Evolutionary conservation across 2,888 invertebrate genomes (phyloP), one percentile per base, ranked within the genome.

Genomic region (Mimumesa dahlbomi): DNA sequence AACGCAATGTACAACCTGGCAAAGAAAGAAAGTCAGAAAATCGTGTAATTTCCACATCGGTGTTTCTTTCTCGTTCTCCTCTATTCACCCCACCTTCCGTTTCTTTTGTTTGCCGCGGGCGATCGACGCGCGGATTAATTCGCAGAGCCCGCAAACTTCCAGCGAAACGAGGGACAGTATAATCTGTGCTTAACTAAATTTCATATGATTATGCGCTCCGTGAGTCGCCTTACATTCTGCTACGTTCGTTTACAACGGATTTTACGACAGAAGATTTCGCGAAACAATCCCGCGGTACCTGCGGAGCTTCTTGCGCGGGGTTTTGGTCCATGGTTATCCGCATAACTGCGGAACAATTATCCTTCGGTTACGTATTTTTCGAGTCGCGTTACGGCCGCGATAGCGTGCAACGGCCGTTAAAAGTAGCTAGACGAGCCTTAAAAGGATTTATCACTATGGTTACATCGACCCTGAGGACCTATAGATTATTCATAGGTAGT

Each of bases 281-380:
- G 78, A 72, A 75, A 66, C 65, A 61, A 69, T 77, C 58, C 46
- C 49, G 42, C 42, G 13, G 53, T 38, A 29, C 21, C n/a, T n/a
- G n/a, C 16, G 68, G 25, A 59, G 75, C 65, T 78, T 78, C 70
- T 78, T 78, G 62, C 57, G 14, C 38, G 49, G 46, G 9, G 61
- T 38, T 52, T 57, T 59, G 69, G 52, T 40, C 54, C 67, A 63
- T 46, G 67, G 68, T 77, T 77, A 68, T 74, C 65, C 78, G 75
- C 67, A 65, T 78, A 75, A 73, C 62, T 66, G 71, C 71, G 54
- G n/a, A 78, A 71, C 76, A 76, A 79, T 79, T 76, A 79, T 59
- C 76, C 63, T 62, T 45, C 56, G 59, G 79, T 69, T 68, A 70
- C 57, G 65, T 62, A 79, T 72, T 79, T 79, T 79, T 76, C 70